These are phyloP conservation scores for Polydrusus tereticollis DNA, from an alignment of 2,888 invertebrate genomes.

Conservation along the genomic window DNA sequence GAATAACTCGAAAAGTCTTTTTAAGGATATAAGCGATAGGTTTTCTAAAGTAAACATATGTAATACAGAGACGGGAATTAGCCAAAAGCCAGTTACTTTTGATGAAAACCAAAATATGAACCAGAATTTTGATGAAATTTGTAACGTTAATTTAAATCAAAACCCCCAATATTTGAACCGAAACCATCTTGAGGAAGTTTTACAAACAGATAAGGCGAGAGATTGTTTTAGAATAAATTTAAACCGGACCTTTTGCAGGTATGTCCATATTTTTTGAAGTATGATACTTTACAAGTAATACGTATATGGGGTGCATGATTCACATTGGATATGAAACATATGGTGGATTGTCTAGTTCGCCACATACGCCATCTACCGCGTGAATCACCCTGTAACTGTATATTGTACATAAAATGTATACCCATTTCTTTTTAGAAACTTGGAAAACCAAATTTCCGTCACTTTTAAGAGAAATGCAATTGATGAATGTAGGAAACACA, in stretches of 20 bases:
- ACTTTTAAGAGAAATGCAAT: conserved; percentile 23
- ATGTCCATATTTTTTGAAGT: neutral
- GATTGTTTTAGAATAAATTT: neutral
- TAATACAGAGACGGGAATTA: conserved; percentile 12
- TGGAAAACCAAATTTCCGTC: conserved; percentile 31
- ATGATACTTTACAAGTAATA: neutral
- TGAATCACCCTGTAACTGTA: no score
- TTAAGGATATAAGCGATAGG: conserved; percentile 52
- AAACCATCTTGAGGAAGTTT: neutral
- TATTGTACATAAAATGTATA: no score
- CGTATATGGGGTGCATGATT: no score
- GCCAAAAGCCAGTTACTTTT: neutral
- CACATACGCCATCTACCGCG: no score
- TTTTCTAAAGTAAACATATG: conserved; percentile 33
- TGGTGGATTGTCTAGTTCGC: no score
- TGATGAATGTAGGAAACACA: neutral
- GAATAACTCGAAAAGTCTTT: conserved; percentile 52
- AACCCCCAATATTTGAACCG: neutral
- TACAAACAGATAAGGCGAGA: neutral
- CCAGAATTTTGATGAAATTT: neutral
- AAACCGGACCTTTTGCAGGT: conserved; percentile 5
- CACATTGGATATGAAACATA: no score
- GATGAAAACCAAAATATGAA: neutral
- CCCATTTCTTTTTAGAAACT: neutral
- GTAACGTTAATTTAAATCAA: neutral